phyloP scores from a whole-genome alignment of 2,797 vertebrate species.

The Pseudomugil tenellus region DNA sequence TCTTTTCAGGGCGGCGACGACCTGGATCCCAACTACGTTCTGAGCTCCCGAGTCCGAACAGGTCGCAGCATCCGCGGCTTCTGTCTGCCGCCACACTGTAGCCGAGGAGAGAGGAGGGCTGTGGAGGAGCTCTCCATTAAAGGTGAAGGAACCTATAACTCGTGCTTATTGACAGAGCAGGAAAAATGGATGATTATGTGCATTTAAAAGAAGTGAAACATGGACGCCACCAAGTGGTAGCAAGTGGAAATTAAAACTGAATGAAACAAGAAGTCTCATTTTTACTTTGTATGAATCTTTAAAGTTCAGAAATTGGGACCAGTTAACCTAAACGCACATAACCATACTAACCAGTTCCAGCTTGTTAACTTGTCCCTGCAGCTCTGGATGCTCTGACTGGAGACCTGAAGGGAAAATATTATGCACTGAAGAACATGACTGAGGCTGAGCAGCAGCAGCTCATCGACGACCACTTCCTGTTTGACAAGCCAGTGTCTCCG shows the following conservation, averaged over 20 bases:
- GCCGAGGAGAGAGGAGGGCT: constrained; percentile 92
- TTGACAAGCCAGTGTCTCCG: constrained; percentile 96
- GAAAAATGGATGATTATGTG: too few species aligned
- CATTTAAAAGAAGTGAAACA: too few species aligned
- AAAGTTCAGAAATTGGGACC: neutral
- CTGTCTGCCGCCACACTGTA: constrained; percentile 96
- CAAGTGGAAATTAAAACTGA: neutral
- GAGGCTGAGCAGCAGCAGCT: constrained; percentile 95
- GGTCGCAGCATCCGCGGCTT: constrained; percentile 94
- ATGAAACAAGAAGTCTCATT: too few species aligned
- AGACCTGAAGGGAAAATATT: constrained; percentile 94
- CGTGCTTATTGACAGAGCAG: too few species aligned
- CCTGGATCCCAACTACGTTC: constrained; percentile 92
- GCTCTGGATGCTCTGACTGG: constrained; percentile 89
- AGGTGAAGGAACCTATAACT: constrained; percentile 80
- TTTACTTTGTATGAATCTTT: too few species aligned
- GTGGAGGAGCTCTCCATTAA: constrained; percentile 92
- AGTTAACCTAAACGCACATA: too few species aligned
- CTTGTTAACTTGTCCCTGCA: constrained; percentile 46
- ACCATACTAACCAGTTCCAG: too few species aligned
- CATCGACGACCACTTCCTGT: constrained; percentile 97
- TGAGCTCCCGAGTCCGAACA: constrained; percentile 94
- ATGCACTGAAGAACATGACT: constrained; percentile 92
- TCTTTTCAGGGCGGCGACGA: constrained; percentile 90
- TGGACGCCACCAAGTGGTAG: constrained; percentile 59